phyloP scores from a whole-genome alignment of 2,888 invertebrate species.

The Oxytorus armatus region DNA sequence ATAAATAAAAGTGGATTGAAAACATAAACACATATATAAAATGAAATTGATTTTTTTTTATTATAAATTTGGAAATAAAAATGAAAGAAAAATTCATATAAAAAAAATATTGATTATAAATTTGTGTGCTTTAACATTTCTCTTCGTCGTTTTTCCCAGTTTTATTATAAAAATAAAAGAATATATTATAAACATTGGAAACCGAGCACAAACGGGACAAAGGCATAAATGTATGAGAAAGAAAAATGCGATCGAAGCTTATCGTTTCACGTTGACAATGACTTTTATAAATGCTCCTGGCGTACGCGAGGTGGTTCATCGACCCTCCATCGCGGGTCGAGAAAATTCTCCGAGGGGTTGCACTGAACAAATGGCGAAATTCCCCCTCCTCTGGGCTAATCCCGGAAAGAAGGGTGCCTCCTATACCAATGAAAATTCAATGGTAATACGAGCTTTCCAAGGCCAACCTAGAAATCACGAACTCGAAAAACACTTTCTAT shows the following conservation, averaged over 20 bases:
- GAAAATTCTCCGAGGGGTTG: slow-evolving; percentile 71
- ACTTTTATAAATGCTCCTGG: slow-evolving; percentile 58
- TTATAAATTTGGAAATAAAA: neutral
- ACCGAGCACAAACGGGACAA: neutral
- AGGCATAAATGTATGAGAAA: slow-evolving; percentile 14
- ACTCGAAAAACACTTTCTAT: slow-evolving; percentile 33
- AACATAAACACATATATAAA: neutral
- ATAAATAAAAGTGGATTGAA: neutral
- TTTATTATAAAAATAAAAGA: neutral
- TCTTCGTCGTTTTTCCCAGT: neutral
- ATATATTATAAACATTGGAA: slow-evolving; percentile 21
- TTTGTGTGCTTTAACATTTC: neutral
- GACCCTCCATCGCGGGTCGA: slow-evolving; percentile 68
- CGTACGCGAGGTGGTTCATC: slow-evolving; percentile 70
- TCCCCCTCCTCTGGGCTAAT: slow-evolving; percentile 63
- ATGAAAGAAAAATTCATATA: neutral
- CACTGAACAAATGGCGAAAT: slow-evolving; percentile 62
- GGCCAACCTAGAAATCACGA: slow-evolving; percentile 44
- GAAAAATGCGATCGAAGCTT: slow-evolving; percentile 54
- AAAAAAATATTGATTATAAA: neutral
- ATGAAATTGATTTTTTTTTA: neutral
- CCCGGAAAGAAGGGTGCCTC: slow-evolving; percentile 64
- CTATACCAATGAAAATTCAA: slow-evolving; percentile 67
- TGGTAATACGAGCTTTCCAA: slow-evolving; percentile 64
- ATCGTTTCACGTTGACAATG: slow-evolving; percentile 61